Evolutionary conservation across 2,888 invertebrate species (phyloP).

Genomic region (Diadegma fenestrale): DNA sequence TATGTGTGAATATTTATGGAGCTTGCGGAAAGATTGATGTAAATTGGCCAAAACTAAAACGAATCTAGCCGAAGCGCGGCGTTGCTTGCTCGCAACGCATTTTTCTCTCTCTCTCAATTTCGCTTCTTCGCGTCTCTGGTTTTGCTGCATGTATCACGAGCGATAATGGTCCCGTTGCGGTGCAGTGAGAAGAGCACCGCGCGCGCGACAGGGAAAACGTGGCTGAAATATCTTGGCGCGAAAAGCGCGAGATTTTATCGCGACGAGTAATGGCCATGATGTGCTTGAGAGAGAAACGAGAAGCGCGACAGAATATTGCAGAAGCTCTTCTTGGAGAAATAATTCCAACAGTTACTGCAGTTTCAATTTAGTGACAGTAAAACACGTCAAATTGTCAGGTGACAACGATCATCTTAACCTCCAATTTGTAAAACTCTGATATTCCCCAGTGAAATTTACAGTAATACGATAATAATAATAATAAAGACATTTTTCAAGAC

Average conservation of each 20-base stretch:
- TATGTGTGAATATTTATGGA: background rate
- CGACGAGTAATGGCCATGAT: conserved; percentile 65
- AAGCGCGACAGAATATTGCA: conserved; percentile 22
- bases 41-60: conserved; percentile 8
- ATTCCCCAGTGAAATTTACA: background rate
- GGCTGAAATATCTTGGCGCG: conserved; percentile 75
- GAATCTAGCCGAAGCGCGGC: background rate
- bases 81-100: background rate
- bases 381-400: background rate
- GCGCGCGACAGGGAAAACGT: conserved; percentile 72
- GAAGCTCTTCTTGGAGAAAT: conserved; percentile 10
- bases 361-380: background rate
- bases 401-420: background rate
- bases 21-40: background rate
- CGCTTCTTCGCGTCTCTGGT: background rate
- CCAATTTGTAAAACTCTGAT: background rate
- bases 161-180: conserved; percentile 81
- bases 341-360: background rate
- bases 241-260: conserved; percentile 56
- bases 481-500: background rate
- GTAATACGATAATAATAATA: background rate
- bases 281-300: conserved; percentile 41
- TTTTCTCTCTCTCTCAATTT: conserved; percentile 1
- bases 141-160: conserved; percentile 78
- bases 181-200: conserved; percentile 47